These are phyloP conservation scores for Felis chaus DNA, from an alignment of 2,113 vertebrate species.

Conservation along the genomic window DNA sequence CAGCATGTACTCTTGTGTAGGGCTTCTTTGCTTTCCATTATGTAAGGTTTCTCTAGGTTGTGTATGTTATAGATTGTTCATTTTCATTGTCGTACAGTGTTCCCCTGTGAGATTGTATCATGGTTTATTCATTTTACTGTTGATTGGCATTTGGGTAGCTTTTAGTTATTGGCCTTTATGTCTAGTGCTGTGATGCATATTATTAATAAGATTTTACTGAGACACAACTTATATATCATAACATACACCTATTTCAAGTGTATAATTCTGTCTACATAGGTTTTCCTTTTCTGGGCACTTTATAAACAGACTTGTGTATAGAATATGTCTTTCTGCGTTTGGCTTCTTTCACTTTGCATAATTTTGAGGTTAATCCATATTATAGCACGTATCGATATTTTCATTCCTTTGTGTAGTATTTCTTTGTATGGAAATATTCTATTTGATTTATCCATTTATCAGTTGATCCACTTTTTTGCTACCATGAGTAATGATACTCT, in stretches of 20 bases:
- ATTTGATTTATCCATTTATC: not conserved
- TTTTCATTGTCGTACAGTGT: not conserved
- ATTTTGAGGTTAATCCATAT: not conserved
- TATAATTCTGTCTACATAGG: not conserved
- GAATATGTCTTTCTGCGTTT: not conserved
- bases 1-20: not conserved
- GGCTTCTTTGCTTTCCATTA: not conserved
- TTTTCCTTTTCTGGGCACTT: not conserved
- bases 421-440: not conserved
- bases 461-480: not conserved
- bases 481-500: not conserved
- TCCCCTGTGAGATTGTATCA: not conserved
- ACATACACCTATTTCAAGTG: not conserved
- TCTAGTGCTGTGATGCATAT: not conserved
- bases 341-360: not conserved
- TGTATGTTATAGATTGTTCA: not conserved
- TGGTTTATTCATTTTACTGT: not conserved
- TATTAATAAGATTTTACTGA: not conserved
- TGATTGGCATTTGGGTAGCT: not conserved
- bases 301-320: not conserved
- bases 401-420: not conserved
- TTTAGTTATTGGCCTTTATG: not conserved
- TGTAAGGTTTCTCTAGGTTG: not conserved
- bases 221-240: not conserved
- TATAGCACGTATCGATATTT: not conserved